A percentile compares a stretch with the other conserved stretches of the same genome.
Conservation (phyloP, 2,113 vertebrate species). For the Lipophrys pholis region DNA sequence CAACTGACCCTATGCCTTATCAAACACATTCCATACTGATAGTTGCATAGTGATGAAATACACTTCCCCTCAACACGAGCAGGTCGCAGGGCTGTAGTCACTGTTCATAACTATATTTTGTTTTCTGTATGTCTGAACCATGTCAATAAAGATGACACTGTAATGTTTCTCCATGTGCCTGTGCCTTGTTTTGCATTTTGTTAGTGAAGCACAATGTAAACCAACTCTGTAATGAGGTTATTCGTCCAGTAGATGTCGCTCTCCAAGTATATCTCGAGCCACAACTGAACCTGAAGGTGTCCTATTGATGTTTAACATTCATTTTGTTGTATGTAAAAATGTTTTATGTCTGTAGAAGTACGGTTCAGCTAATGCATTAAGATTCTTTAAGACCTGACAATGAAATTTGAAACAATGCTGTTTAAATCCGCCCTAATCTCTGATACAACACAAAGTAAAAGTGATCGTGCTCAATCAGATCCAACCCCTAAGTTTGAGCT, state of each 20-base stretch:
- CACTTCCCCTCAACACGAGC: neutral
- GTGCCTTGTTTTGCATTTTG: neutral
- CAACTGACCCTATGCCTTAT: constrained; percentile 61
- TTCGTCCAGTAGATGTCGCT: constrained; percentile 29
- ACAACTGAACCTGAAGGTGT: too few relatives aligned
- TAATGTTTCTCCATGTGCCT: constrained; percentile 16
- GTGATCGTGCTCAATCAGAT: neutral
- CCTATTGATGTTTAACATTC: too few relatives aligned
- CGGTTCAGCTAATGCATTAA: too few relatives aligned
- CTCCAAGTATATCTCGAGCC: neutral
- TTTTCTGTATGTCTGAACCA: constrained; percentile 54
- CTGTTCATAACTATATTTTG: constrained; percentile 43
- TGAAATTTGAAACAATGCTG: too few relatives aligned
- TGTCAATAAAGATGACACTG: constrained; percentile 70
- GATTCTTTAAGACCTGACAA: too few relatives aligned
- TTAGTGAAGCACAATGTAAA: neutral
- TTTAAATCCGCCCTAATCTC: too few relatives aligned
- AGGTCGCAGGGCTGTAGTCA: neutral
- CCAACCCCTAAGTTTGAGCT: neutral
- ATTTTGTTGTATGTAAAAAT: too few relatives aligned
- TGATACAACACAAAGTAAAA: neutral
- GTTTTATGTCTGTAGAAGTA: too few relatives aligned
- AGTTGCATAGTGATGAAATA: constrained; percentile 7
- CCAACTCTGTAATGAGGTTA: neutral
- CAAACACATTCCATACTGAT: constrained; percentile 62